Conservation (phyloP, 2,888 invertebrate genomes). For the Criorhina ranunculi region DNA sequence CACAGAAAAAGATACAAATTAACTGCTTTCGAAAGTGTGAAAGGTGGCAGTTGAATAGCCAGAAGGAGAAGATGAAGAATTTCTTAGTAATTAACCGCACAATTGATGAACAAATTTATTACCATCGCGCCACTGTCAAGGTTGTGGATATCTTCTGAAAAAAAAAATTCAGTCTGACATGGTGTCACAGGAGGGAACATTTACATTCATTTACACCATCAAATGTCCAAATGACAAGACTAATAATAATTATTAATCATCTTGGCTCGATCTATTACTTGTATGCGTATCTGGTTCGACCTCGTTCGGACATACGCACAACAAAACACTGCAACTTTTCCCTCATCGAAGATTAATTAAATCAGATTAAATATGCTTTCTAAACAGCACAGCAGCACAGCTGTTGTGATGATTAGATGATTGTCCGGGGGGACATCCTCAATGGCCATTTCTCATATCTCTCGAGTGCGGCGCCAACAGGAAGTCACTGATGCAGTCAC, state of each 20-base stretch:
- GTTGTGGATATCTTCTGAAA: background rate
- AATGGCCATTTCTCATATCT: constrained; percentile 56
- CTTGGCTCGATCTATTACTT: too few species aligned
- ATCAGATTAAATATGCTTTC: constrained; percentile 62
- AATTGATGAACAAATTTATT: background rate
- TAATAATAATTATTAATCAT: constrained; percentile 14
- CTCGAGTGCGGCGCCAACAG: constrained; percentile 62
- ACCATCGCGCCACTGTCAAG: background rate
- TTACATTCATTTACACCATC: constrained; percentile 13
- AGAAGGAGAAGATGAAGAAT: background rate
- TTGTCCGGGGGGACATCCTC: constrained; percentile 11
- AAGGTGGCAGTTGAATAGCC: constrained; percentile 34
- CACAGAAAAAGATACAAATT: constrained; percentile 39
- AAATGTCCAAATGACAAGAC: background rate
- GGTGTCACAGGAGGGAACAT: background rate
- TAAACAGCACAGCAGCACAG: constrained; percentile 4
- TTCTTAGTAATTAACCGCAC: constrained; percentile 15
- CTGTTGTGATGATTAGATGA: constrained; percentile 16
- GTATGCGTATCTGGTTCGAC: constrained; percentile 1
- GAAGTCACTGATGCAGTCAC: constrained; percentile 47
- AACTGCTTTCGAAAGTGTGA: constrained; percentile 72
- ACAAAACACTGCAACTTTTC: constrained; percentile 31
- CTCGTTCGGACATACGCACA: background rate
- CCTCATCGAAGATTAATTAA: constrained; percentile 45
- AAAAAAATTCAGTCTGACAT: background rate